These are phyloP conservation scores for Spodoptera litura DNA, from an alignment of 1,140 invertebrate species.

Conservation along the genomic window DNA sequence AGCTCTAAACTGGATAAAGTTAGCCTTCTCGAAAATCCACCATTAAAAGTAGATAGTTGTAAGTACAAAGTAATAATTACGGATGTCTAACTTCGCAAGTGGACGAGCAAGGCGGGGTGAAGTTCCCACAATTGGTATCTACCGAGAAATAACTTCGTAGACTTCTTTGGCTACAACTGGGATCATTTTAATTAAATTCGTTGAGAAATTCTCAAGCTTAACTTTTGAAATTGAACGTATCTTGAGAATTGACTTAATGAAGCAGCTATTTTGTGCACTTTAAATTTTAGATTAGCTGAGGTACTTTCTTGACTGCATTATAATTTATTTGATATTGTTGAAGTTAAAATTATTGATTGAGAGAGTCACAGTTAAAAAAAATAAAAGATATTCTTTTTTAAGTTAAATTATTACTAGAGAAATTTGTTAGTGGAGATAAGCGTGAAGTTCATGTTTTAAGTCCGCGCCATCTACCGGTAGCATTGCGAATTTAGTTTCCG, in stretches of 20 bases:
- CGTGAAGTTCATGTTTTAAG: background rate
- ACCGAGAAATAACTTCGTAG: conserved; percentile 64
- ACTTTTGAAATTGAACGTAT: conserved; percentile 45
- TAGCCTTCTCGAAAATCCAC: conserved; percentile 38
- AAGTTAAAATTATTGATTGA: too few species aligned
- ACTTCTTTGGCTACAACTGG: conserved; percentile 47
- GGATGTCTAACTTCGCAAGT: conserved; percentile 38
- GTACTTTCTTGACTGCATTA: background rate
- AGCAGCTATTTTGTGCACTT: conserved; percentile 10
- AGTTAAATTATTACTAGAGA: too few species aligned
- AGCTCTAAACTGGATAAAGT: conserved; percentile 39
- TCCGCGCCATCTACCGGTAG: conserved; percentile 5
- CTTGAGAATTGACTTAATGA: conserved; percentile 27
- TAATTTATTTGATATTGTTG: background rate
- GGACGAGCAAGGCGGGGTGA: conserved; percentile 41
- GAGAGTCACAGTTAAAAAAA: too few species aligned
- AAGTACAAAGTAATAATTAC: conserved; percentile 47
- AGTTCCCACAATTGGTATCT: conserved; percentile 64
- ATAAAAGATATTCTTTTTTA: too few species aligned
- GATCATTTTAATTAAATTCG: conserved; percentile 74
- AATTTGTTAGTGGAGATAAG: too few species aligned
- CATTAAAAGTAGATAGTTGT: conserved; percentile 43
- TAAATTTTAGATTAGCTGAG: conserved; percentile 18
- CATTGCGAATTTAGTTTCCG: background rate
- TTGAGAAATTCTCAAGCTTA: conserved; percentile 58